A percentile compares a stretch with the other conserved stretches of the same genome.
These are phyloP conservation scores for Pachycephus smyrnensis DNA, from an alignment of 2,888 invertebrate genomes.

Conservation along the genomic window DNA sequence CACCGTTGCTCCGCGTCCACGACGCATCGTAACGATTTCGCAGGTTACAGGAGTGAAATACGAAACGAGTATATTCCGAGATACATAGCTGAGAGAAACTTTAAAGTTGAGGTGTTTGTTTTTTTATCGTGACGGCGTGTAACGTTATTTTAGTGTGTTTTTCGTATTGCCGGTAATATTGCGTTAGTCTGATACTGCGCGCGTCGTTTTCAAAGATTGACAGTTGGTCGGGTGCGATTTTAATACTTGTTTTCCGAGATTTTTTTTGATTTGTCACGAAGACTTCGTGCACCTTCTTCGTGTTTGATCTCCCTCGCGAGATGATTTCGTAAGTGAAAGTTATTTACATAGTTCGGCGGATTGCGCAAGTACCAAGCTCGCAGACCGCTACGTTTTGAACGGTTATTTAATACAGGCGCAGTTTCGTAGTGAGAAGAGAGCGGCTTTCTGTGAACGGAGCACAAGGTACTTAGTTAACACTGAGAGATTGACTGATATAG, in stretches of 20 bases:
- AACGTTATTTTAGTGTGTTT: neutral
- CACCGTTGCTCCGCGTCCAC: constrained; percentile 45
- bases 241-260: neutral
- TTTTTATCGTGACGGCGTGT: neutral
- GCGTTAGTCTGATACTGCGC: neutral
- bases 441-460: neutral
- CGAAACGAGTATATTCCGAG: neutral
- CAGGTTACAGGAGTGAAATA: neutral
- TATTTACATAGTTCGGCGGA: constrained; percentile 33
- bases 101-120: neutral
- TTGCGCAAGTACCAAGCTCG: constrained; percentile 27
- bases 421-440: neutral
- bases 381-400: neutral
- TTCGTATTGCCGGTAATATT: neutral
- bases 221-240: neutral
- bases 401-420: neutral
- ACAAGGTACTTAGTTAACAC: neutral
- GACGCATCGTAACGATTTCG: neutral
- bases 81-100: neutral
- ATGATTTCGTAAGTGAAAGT: constrained; percentile 35
- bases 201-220: neutral
- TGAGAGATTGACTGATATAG: neutral
- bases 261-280: neutral
- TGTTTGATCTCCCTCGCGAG: neutral
- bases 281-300: neutral